phyloP scores from a whole-genome alignment of 2,888 invertebrate genomes.

The Acleris laterana region DNA sequence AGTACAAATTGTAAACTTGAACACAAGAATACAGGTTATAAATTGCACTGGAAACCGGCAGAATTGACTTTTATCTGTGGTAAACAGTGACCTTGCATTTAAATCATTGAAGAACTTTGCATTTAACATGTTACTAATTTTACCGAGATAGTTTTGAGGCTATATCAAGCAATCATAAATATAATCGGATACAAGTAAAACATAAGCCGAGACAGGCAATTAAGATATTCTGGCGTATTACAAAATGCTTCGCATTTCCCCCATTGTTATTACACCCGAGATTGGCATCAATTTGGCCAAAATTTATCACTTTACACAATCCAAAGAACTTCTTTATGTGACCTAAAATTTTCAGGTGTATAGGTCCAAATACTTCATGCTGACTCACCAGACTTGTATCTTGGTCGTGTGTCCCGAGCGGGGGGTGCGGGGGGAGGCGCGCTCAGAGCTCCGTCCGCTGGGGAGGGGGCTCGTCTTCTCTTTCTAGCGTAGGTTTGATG shows the following conservation, averaged over 20 bases:
- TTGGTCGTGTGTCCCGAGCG: background rate
- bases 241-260: conserved; percentile 2
- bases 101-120: no score
- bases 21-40: no score
- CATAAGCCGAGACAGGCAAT: conserved; percentile 7
- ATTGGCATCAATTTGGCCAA: background rate
- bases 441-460: conserved; percentile 58
- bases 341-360: background rate
- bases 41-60: no score
- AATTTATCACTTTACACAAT: no score
- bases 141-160: no score
- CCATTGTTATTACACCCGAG: background rate
- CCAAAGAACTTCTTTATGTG: background rate
- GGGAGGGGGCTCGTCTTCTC: conserved; percentile 49
- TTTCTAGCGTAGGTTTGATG: conserved; percentile 74
- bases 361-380: no score
- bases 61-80: no score
- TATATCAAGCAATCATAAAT: no score
- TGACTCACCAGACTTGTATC: background rate
- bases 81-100: no score
- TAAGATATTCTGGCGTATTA: conserved; percentile 20
- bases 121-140: no score
- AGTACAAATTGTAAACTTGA: no score
- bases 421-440: background rate
- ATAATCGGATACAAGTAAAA: background rate